These are phyloP conservation scores for Albula goreensis DNA, from an alignment of 2,113 vertebrate genomes.

Conservation along the genomic window DNA sequence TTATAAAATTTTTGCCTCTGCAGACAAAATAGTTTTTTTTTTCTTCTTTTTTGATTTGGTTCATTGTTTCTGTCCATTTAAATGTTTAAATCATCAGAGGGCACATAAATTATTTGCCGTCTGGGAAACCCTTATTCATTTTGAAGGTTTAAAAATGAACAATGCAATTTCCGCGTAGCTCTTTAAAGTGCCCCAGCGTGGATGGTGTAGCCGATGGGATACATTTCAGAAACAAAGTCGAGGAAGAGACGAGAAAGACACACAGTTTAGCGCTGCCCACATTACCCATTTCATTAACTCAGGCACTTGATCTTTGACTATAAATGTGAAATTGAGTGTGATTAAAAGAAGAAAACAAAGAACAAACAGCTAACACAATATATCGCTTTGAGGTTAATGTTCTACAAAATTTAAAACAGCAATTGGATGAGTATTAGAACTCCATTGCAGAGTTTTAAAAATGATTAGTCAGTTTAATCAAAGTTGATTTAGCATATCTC, in stretches of 20 bases:
- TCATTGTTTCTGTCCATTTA: not conserved
- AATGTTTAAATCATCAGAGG: constrained; percentile 12
- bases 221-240: not conserved
- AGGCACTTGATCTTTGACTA: not conserved
- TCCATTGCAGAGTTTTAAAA: not conserved
- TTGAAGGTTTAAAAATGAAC: not conserved
- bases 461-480: not conserved
- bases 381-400: not conserved
- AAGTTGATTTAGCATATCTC: not conserved
- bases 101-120: constrained; percentile 7
- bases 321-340: not conserved
- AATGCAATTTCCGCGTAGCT: not conserved
- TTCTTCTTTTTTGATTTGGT: too few relatives aligned
- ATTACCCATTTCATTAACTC: not conserved
- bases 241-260: not conserved
- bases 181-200: not conserved
- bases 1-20: not conserved
- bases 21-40: not conserved
- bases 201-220: not conserved
- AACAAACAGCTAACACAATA: not conserved
- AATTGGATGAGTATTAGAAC: not conserved
- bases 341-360: not conserved
- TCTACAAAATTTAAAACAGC: not conserved
- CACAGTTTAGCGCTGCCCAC: not conserved
- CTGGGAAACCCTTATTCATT: not conserved